These are phyloP conservation scores for Onychorhynchus coronatus DNA, from an alignment of 2,113 vertebrate genomes.

Conservation along the genomic window DNA sequence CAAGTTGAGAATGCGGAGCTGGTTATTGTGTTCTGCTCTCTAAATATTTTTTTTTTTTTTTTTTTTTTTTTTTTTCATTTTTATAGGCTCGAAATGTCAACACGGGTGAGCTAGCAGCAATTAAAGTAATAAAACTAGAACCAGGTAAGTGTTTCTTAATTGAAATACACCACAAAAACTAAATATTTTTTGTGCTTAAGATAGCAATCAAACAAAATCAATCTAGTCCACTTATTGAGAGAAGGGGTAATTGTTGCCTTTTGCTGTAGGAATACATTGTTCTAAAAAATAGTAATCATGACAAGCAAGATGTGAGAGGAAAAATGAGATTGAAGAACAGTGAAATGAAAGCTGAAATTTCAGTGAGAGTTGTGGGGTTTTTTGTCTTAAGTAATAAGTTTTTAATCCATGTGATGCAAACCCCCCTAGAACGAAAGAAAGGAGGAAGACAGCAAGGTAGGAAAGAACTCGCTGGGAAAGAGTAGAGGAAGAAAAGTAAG, in stretches of 20 bases:
- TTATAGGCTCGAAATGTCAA: conserved; percentile 91
- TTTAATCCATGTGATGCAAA: background rate
- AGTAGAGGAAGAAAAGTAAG: background rate
- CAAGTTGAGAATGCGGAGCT: background rate
- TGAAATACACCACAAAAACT: background rate
- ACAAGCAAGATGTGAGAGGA: background rate
- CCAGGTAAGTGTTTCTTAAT: conserved; percentile 82
- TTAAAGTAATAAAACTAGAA: conserved; percentile 99
- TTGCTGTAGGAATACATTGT: background rate
- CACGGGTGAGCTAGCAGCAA: conserved; percentile 91
- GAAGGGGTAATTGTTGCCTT: background rate
- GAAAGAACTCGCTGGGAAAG: background rate
- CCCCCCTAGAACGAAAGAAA: background rate
- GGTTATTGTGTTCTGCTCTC: background rate
- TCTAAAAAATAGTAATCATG: background rate
- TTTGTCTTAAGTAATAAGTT: background rate
- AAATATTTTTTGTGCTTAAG: background rate
- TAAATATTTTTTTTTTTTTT: background rate
- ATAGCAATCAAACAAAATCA: background rate
- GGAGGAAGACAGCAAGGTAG: background rate
- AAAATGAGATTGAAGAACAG: background rate
- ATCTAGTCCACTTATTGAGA: background rate
- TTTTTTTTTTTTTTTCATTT: background rate
- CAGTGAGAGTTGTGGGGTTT: rapidly evolving
- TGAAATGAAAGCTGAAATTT: background rate